Base-by-base conservation (phyloP, 92 coral and sea anemone genomes). In the Pocillopora grandis region DNA sequence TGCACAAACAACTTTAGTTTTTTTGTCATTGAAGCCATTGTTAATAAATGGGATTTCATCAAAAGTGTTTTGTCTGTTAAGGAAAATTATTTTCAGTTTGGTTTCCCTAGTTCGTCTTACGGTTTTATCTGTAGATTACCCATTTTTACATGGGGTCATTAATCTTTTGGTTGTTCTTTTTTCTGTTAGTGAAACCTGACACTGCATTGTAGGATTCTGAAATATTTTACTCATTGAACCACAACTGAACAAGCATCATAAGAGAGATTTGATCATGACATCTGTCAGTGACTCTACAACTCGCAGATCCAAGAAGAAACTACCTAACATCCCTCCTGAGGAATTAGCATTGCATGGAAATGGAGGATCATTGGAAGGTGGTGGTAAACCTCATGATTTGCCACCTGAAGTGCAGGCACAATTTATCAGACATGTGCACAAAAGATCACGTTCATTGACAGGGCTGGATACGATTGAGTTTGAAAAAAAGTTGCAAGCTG, bases 281-380 rank as follows among this genome's bases (percentile, higher is more conserved):
- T 21, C 80, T 52, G 72, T 73, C 63, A 52, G 52, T 52, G 86
- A 83, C 35, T 16, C 74, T 4, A 13, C 74, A 23, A 12, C 81
- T 56, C 84, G 79, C 75, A 80, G 89, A 84, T 69, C 89, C 72
- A 88, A 90, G 65, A 90, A 95, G 76, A 88, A 91, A 58, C 91
- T 96, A 12, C 99, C 99, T 9, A 89, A 92, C 27, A 90, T 95
- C 57, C 99, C 99, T 20, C 87, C 92, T 35, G 92, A 92, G 23
- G 94, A 91, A 69, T 64, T 91, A 49, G 94, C 94, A 52, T 70
- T 78, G 55, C 89, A 91, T 88, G 89, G 88, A 20, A 88, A 80
- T 18, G 75, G 80, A 10, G 77, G 78, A 75, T 74, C 75, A 15
- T 74, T 76, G n/a, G 91, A 86, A n/a, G 42, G 80, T 55, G 85